Base-by-base conservation (phyloP, 2,888 invertebrate genomes). In the Plagodis dolabraria region DNA sequence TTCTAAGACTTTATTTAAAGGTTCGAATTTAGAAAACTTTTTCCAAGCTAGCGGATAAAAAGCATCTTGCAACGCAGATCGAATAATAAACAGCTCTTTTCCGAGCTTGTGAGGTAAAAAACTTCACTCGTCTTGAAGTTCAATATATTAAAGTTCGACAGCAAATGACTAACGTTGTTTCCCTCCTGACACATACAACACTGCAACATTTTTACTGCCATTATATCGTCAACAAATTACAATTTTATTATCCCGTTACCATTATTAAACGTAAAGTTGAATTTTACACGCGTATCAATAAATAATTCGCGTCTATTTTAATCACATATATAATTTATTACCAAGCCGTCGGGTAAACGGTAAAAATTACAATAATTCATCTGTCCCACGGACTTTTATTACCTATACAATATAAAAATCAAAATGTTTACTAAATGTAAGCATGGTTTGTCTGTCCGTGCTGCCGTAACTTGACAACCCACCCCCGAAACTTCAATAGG, bases 251-350 rank as follows among this genome's bases (percentile, higher is more conserved):
- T 53, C 48, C 53, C 45, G 52, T 53, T 50, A 50, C 36, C 11
- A 52, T 46, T 47, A 51, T 43, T 45, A 45, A 45, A 33, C 5
- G 33, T 44, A 46, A 50, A 59, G 51, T 47, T 9, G 42, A 51
- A 54, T 47, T 51, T 54, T 47, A 60, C 54, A 54, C 51, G 44
- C 45, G 47, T 56, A 52, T 56, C 46, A 60, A 52, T 60, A 60
- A 56, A 63, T 68, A 72, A 72, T 77, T 77, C 76, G 74, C 60
- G 52, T 60, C 64, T 53, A 64, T 55, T 62, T 64, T 62, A 64
- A 64, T 63, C 63, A 58, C 61, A 47, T 53, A 44, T 6, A 49
- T 36, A 63, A 62, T 67, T 67, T 64, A 65, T 67, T 58, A 57
- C 62, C 49, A 57, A 40, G 54, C 60, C 58, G 64, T 58, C 62